Evolutionary conservation across 2,888 invertebrate species (phyloP).

Genomic region (Lomographa bimaculata): DNA sequence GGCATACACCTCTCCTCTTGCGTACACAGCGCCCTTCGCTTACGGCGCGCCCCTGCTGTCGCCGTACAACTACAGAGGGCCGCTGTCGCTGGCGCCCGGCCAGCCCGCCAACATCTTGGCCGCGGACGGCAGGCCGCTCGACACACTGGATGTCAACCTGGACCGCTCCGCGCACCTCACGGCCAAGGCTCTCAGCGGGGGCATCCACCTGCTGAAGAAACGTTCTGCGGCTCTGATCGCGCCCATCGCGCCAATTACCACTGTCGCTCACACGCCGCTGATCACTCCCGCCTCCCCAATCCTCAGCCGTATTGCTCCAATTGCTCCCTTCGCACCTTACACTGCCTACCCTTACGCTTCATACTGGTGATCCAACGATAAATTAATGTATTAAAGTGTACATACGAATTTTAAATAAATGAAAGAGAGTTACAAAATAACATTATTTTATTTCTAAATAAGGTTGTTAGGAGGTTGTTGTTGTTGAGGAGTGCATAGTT

Average conservation of each 20-base stretch:
- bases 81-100: conserved; percentile 52
- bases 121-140: conserved; percentile 69
- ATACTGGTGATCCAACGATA: conserved; percentile 35
- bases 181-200: conserved; percentile 47
- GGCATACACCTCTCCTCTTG: neutral
- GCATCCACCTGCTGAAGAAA: conserved; percentile 51
- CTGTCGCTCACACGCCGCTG: conserved; percentile 19
- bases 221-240: conserved; percentile 47
- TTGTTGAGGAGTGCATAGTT: too few species aligned
- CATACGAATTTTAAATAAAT: conserved; percentile 56
- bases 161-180: conserved; percentile 66
- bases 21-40: conserved; percentile 41
- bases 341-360: conserved; percentile 34
- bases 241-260: conserved; percentile 17
- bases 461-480: too few species aligned
- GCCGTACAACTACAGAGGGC: conserved; percentile 34
- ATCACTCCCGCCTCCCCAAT: conserved; percentile 23
- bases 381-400: conserved; percentile 16
- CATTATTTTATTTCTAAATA: too few species aligned
- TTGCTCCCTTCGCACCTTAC: conserved; percentile 23
- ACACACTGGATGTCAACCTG: conserved; percentile 70
- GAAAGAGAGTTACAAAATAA: conserved; percentile 66
- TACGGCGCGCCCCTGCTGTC: conserved; percentile 15
- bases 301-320: conserved; percentile 24
- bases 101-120: conserved; percentile 70